Evolutionary conservation across 2,888 invertebrate genomes (phyloP).

Genomic region (Rhodophaea formosa): DNA sequence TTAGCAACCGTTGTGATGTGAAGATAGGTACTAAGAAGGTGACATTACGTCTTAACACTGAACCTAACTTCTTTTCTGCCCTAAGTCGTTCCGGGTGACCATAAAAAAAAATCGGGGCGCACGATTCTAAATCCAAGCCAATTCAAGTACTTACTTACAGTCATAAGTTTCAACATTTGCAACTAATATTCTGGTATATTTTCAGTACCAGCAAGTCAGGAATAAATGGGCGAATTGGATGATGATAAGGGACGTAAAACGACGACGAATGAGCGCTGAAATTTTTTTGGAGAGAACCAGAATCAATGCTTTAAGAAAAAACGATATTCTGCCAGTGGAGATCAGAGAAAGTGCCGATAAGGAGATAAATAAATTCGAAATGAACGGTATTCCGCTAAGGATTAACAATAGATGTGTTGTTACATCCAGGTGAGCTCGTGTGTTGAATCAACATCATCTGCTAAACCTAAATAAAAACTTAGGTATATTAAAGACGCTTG

Average conservation of each 20-base stretch:
- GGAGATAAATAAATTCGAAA: conserved; percentile 89
- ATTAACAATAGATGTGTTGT: conserved; percentile 90
- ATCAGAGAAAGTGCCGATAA: conserved; percentile 88
- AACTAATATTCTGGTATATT: conserved; percentile 18
- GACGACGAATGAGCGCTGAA: conserved; percentile 87
- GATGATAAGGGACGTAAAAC: conserved; percentile 93
- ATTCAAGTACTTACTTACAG: too few relatives aligned
- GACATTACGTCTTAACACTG: too few relatives aligned
- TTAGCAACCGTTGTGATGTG: too few relatives aligned
- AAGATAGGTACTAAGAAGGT: too few relatives aligned
- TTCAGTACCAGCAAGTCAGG: conserved; percentile 86
- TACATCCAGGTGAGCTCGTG: conserved; percentile 88
- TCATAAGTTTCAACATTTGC: too few relatives aligned
- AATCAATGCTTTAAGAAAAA: conserved; percentile 90
- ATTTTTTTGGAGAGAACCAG: conserved; percentile 89
- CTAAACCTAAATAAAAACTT: too few relatives aligned
- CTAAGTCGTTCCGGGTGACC: too few relatives aligned
- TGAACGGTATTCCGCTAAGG: conserved; percentile 85
- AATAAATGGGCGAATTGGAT: conserved; percentile 90
- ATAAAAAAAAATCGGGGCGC: too few relatives aligned
- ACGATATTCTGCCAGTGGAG: conserved; percentile 91
- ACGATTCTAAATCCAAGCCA: too few relatives aligned
- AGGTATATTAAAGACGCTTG: too few relatives aligned
- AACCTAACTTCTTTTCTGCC: too few relatives aligned
- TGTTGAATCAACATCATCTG: too few relatives aligned